These are phyloP conservation scores for Eulacestoma nigropectus DNA, from an alignment of 2,113 vertebrate species.

Conservation along the genomic window DNA sequence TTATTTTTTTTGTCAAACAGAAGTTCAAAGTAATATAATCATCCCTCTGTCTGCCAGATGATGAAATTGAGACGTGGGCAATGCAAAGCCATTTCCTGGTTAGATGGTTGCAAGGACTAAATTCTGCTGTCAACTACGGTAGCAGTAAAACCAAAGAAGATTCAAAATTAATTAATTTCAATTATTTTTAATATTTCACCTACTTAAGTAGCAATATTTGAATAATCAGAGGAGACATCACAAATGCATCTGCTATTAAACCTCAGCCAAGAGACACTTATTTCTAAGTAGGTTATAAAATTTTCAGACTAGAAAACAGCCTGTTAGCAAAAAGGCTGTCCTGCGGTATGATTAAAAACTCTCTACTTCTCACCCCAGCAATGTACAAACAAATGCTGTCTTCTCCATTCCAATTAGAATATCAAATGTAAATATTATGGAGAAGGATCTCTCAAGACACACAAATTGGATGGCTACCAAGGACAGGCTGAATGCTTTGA, in stretches of 20 bases:
- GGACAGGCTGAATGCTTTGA: not conserved
- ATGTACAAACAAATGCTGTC: not conserved
- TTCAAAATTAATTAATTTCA: not conserved
- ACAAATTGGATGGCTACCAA: not conserved
- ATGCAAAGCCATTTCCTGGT: not conserved
- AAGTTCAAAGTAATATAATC: not conserved
- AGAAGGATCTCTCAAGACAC: not conserved
- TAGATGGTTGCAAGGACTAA: not conserved
- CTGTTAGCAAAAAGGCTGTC: not conserved
- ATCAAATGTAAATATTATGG: slow-evolving; percentile 31
- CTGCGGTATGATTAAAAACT: not conserved
- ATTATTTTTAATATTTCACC: not conserved
- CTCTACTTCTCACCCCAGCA: not conserved
- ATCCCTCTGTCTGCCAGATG: not conserved
- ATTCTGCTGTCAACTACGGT: not conserved
- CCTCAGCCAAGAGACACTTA: not conserved
- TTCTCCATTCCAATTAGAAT: slow-evolving; percentile 4
- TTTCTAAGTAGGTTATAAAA: slow-evolving; percentile 7
- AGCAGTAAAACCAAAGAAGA: not conserved
- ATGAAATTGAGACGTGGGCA: not conserved
- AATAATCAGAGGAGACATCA: not conserved
- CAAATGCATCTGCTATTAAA: not conserved
- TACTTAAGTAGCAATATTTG: not conserved
- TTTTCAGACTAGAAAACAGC: not conserved
- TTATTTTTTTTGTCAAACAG: not conserved